A percentile compares a stretch with the other conserved stretches of the same genome.
These are phyloP conservation scores for Tetanocera ferruginea DNA, from an alignment of 2,888 invertebrate species.

Conservation along the genomic window DNA sequence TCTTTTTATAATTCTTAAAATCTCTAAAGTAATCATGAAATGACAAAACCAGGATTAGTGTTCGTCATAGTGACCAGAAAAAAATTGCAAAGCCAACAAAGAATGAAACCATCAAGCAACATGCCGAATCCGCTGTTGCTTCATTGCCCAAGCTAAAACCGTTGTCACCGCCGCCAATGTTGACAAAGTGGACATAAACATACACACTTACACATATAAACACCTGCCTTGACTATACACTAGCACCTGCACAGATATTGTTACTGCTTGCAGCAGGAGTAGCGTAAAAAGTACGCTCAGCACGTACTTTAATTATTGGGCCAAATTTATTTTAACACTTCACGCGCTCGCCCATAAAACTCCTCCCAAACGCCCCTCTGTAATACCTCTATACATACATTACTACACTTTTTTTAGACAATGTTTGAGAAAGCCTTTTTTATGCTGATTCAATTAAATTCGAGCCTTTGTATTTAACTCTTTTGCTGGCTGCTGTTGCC, in stretches of 20 bases:
- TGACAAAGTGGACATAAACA: not conserved
- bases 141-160: not conserved
- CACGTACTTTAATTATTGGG: not conserved
- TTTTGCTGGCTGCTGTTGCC: not conserved
- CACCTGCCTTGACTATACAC: too few relatives aligned
- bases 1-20: too few relatives aligned
- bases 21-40: too few relatives aligned
- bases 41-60: too few relatives aligned
- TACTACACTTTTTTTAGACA: too few relatives aligned
- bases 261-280: not conserved
- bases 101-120: not conserved
- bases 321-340: not conserved
- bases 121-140: not conserved
- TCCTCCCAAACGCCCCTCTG: not conserved
- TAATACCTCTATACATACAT: too few relatives aligned
- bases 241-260: not conserved
- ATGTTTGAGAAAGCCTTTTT: too few relatives aligned
- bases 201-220: too few relatives aligned
- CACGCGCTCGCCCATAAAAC: not conserved
- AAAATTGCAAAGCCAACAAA: not conserved
- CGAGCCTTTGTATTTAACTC: not conserved
- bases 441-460: not conserved
- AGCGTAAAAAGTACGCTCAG: not conserved
- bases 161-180: not conserved
- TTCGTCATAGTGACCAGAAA: too few relatives aligned